Percentiles rank a stretch among this genome's conserved stretches.
phyloP scores from a whole-genome alignment of 2,888 invertebrate genomes.

The Pristionchus entomophagus region DNA sequence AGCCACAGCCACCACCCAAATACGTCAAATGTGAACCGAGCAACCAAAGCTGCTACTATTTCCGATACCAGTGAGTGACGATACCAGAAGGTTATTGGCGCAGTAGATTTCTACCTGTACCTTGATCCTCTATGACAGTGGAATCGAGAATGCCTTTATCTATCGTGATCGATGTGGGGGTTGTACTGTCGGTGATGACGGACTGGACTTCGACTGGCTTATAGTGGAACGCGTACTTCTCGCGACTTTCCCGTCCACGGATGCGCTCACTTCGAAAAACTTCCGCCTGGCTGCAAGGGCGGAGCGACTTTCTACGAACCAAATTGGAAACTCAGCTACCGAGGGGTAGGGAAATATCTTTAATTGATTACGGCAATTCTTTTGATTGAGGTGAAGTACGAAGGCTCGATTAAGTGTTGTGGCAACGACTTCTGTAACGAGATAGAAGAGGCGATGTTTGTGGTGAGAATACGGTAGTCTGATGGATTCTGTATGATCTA shows the following conservation, averaged over 20 bases:
- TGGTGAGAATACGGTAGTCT: not conserved
- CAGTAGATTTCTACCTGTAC: too few relatives aligned
- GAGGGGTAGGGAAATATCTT: not conserved
- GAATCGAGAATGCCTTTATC: too few relatives aligned
- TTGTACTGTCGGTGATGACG: too few relatives aligned
- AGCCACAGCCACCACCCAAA: too few relatives aligned
- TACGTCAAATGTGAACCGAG: too few relatives aligned
- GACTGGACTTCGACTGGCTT: too few relatives aligned
- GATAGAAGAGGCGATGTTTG: constrained; percentile 10
- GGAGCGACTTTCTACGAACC: not conserved
- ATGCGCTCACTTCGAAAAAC: not conserved
- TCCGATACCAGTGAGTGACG: too few relatives aligned
- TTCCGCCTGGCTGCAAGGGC: not conserved
- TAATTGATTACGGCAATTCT: not conserved
- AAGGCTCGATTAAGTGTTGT: constrained; percentile 15
- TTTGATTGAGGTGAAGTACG: not conserved
- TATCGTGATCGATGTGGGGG: too few relatives aligned
- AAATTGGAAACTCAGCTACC: not conserved
- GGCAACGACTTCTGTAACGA: constrained; percentile 4
- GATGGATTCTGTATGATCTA: not conserved
- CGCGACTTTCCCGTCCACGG: not conserved
- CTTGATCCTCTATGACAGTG: too few relatives aligned
- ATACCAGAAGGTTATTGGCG: too few relatives aligned
- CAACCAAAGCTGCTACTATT: too few relatives aligned
- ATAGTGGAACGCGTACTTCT: not conserved